These are phyloP conservation scores for Oreonectes daqikongensis DNA, from an alignment of 2,797 vertebrate genomes.

Conservation along the genomic window DNA sequence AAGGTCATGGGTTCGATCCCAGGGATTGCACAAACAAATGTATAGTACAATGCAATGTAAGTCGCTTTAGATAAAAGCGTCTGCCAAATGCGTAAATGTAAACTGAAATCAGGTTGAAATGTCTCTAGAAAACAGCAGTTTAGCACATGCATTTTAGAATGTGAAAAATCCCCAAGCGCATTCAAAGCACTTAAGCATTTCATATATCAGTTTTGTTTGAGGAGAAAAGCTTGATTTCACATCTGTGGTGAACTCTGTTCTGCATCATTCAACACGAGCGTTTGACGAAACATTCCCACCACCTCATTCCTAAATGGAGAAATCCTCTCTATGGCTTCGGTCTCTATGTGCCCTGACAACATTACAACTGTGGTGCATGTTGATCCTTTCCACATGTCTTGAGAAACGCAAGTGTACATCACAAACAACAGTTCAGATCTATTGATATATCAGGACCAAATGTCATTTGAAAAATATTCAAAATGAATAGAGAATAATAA, in stretches of 20 bases:
- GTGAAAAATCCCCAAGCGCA: conserved; percentile 1
- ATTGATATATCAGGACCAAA: neutral
- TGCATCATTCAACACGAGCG: conserved; percentile 2
- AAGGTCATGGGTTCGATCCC: no score
- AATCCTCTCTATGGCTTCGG: conserved; percentile 22
- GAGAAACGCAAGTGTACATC: conserved; percentile 50
- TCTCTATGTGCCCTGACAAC: conserved; percentile 54
- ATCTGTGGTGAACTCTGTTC: conserved; percentile 2
- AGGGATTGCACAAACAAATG: no score
- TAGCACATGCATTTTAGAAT: neutral
- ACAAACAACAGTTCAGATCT: conserved; percentile 7
- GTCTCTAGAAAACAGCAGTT: no score
- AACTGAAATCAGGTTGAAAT: no score
- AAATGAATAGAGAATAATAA: no score
- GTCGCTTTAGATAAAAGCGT: no score
- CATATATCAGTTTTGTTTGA: neutral
- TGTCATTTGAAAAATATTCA: neutral
- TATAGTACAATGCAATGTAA: no score
- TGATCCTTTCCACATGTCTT: conserved; percentile 50
- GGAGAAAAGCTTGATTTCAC: neutral
- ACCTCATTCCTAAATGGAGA: conserved; percentile 11
- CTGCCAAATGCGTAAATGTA: no score
- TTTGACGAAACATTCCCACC: conserved; percentile 10
- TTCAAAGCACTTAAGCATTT: neutral
- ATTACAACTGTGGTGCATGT: conserved; percentile 54